Evolutionary conservation across 2,888 invertebrate genomes (phyloP).

Genomic region (Timema podura): DNA sequence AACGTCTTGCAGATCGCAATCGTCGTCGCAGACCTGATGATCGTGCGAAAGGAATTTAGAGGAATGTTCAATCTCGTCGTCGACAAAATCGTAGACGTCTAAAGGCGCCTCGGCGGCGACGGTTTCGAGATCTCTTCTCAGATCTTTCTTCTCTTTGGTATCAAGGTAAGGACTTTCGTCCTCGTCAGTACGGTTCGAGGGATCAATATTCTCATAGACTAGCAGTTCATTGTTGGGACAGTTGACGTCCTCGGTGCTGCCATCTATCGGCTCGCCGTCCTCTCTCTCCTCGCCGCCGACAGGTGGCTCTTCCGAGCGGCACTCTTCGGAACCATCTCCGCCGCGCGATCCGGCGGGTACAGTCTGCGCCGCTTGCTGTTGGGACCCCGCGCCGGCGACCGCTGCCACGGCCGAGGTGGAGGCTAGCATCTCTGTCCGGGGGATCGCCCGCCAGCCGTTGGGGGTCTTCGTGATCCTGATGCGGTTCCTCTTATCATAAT

Average conservation of each 20-base stretch:
- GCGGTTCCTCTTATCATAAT: slow-evolving; percentile 81
- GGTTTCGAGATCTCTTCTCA: no score
- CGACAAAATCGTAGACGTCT: no score
- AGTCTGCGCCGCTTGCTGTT: slow-evolving; percentile 36
- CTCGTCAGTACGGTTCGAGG: slow-evolving; percentile 12
- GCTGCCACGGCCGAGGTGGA: slow-evolving; percentile 49
- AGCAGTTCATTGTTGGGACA: slow-evolving; percentile 7
- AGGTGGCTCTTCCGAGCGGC: slow-evolving; percentile 26
- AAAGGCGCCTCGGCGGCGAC: no score
- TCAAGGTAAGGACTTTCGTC: no score
- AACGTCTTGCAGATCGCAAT: neutral
- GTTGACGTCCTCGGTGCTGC: slow-evolving; percentile 19
- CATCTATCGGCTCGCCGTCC: slow-evolving; percentile 26
- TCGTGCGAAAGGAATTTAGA: no score
- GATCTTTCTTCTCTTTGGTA: no score
- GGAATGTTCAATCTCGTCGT: no score
- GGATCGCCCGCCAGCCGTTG: slow-evolving; percentile 78
- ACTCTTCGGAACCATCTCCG: slow-evolving; percentile 26
- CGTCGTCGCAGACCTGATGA: slow-evolving; percentile 9
- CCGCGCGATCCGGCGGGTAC: slow-evolving; percentile 9
- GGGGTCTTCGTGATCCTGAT: slow-evolving; percentile 77
- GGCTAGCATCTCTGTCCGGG: slow-evolving; percentile 61
- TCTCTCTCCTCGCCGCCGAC: slow-evolving; percentile 30
- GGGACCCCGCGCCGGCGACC: slow-evolving; percentile 34
- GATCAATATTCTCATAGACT: slow-evolving; percentile 15